Conservation (phyloP, 2,113 vertebrate species). For the Romanogobio albipinnatus region DNA sequence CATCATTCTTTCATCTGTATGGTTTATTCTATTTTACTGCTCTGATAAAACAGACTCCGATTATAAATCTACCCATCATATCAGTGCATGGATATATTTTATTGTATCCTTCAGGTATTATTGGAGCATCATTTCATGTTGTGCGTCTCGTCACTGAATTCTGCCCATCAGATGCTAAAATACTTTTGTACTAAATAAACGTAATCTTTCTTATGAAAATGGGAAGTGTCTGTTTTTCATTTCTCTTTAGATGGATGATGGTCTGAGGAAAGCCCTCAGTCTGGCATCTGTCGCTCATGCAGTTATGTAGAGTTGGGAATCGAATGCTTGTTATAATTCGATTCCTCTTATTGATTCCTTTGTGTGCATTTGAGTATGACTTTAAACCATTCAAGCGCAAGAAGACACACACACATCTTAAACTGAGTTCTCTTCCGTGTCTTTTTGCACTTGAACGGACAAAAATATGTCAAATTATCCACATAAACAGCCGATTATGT, state of each 20-base stretch:
- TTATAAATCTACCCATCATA: background rate
- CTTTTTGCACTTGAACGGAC: too few species aligned
- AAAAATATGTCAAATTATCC: too few species aligned
- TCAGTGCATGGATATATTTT: background rate
- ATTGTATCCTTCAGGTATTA: background rate
- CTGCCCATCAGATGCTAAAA: background rate
- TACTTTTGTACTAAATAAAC: constrained; percentile 43
- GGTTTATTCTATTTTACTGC: background rate
- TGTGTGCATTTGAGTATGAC: too few species aligned
- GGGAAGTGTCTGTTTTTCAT: background rate
- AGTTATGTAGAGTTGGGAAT: too few species aligned
- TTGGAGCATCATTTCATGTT: background rate
- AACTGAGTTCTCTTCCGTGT: too few species aligned
- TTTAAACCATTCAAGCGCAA: too few species aligned
- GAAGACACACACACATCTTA: too few species aligned
- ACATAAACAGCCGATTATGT: too few species aligned
- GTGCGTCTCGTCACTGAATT: background rate
- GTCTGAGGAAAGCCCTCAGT: background rate
- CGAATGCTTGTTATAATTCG: too few species aligned
- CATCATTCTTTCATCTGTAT: background rate
- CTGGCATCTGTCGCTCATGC: background rate
- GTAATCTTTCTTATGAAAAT: constrained; percentile 17
- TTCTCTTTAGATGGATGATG: background rate
- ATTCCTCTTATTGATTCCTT: too few species aligned
- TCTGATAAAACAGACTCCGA: background rate